These are phyloP conservation scores for Calameuta filiformis DNA, from an alignment of 2,888 invertebrate genomes.

Conservation along the genomic window DNA sequence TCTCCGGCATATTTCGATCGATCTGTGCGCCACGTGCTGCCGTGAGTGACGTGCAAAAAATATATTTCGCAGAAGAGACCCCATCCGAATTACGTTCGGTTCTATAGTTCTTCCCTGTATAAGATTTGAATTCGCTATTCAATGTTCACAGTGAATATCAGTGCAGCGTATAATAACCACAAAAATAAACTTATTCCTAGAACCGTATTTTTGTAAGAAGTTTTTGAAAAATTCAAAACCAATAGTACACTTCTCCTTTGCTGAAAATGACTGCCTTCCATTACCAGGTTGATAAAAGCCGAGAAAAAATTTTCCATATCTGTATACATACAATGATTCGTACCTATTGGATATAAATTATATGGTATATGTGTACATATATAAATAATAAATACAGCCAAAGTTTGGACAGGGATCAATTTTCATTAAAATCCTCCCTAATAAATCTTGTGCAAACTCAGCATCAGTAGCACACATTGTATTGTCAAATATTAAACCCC, in stretches of 20 bases:
- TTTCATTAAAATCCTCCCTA: too few species aligned
- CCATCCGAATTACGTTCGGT: constrained; percentile 31
- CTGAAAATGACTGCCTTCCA: not conserved
- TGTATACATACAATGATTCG: not conserved
- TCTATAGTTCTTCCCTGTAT: constrained; percentile 26
- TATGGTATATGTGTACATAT: not conserved
- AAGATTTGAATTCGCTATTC: constrained; percentile 28
- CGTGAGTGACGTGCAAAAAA: constrained; percentile 57
- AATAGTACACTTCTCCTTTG: not conserved
- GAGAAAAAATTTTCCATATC: not conserved
- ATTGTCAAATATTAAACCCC: not conserved
- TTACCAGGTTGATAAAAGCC: not conserved
- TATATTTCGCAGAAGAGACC: constrained; percentile 43
- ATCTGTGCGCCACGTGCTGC: constrained; percentile 56
- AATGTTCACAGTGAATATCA: not conserved
- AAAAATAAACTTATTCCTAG: not conserved
- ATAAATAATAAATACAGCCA: too few species aligned
- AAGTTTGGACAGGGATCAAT: too few species aligned
- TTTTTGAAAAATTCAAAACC: not conserved
- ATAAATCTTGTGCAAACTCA: not conserved
- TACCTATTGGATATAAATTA: not conserved
- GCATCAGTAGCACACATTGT: not conserved
- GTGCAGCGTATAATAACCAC: not conserved
- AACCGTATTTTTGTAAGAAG: not conserved
- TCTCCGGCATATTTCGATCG: constrained; percentile 52